A percentile compares a stretch with the other conserved stretches of the same genome.
Conservation (phyloP, 2,888 invertebrate species). For the Lamproptera curius region DNA sequence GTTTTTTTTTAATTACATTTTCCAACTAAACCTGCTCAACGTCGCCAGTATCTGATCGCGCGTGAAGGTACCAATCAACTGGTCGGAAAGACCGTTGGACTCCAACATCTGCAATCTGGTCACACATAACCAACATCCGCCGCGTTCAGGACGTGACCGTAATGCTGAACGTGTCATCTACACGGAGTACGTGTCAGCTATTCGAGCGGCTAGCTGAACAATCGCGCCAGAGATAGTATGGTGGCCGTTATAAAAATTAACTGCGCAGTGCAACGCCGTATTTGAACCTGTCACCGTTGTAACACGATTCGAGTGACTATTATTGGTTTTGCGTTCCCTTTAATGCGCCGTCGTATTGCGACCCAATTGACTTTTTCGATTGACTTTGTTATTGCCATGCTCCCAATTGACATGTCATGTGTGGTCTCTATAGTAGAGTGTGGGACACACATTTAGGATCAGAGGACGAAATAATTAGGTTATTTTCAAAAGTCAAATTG, state of each 20-base stretch:
- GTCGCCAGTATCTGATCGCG: slow-evolving; percentile 50
- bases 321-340: slow-evolving; percentile 17
- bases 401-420: slow-evolving; percentile 8
- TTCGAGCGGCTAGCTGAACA: slow-evolving; percentile 45
- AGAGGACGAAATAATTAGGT: no score
- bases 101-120: slow-evolving; percentile 55
- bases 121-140: slow-evolving; percentile 68
- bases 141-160: slow-evolving; percentile 58
- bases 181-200: slow-evolving; percentile 47
- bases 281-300: slow-evolving; percentile 46
- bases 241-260: slow-evolving; percentile 63
- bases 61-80: slow-evolving; percentile 53
- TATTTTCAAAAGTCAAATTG: no score
- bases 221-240: slow-evolving; percentile 48
- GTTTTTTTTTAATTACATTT: neutral
- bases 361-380: slow-evolving; percentile 14
- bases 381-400: slow-evolving; percentile 8
- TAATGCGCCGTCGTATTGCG: slow-evolving; percentile 11
- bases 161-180: slow-evolving; percentile 43
- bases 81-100: slow-evolving; percentile 40
- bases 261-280: slow-evolving; percentile 38
- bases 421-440: neutral
- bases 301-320: slow-evolving; percentile 25
- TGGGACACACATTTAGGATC: slow-evolving; percentile 1
- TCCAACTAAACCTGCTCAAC: no score